These are phyloP conservation scores for Trachelus iudaicus DNA, from an alignment of 2,888 invertebrate genomes.

Conservation along the genomic window DNA sequence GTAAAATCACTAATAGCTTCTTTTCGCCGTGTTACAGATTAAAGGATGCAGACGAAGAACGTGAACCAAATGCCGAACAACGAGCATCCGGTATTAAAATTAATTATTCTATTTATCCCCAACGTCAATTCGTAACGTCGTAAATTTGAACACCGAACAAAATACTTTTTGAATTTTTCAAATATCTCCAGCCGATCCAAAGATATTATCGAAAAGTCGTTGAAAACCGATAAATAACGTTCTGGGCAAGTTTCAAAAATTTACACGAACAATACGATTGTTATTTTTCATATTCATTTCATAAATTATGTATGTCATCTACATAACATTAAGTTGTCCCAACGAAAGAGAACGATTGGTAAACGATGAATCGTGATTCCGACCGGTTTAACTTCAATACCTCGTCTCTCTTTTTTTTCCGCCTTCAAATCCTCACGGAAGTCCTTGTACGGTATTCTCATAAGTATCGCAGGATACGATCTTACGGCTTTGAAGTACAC, in stretches of 20 bases:
- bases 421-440: background rate
- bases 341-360: background rate
- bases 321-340: too few species aligned
- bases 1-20: background rate
- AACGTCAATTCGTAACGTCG: background rate
- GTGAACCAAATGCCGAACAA: constrained; percentile 38
- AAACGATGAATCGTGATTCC: background rate
- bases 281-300: too few species aligned
- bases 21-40: background rate
- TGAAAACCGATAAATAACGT: background rate
- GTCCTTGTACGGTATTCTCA: background rate
- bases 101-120: background rate
- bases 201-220: too few species aligned
- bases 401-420: background rate
- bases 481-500: background rate
- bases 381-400: background rate
- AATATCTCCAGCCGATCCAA: too few species aligned
- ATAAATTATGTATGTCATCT: too few species aligned
- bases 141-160: too few species aligned
- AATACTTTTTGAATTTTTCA: too few species aligned
- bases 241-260: background rate
- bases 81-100: constrained; percentile 11
- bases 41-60: constrained; percentile 50
- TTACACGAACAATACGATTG: background rate
- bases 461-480: background rate